Percentiles rank a stretch among this genome's conserved stretches.
These are phyloP conservation scores for Drosophila teissieri DNA, from an alignment of 1,140 invertebrate species.

Conservation along the genomic window DNA sequence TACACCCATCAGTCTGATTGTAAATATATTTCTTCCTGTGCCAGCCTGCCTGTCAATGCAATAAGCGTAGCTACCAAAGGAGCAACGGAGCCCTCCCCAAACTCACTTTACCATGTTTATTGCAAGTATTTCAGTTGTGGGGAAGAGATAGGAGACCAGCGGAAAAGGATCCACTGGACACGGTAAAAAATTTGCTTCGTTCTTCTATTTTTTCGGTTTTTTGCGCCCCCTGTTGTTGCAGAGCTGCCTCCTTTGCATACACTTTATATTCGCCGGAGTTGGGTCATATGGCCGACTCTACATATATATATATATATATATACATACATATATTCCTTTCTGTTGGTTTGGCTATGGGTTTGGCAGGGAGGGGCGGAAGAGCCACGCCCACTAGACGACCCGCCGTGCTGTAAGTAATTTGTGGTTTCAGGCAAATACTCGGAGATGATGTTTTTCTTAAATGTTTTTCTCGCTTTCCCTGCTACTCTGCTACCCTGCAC, in stretches of 20 bases:
- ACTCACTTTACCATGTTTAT: conserved; percentile 76
- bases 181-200: conserved; percentile 37
- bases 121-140: conserved; percentile 76
- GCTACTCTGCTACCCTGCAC: conserved; percentile 1
- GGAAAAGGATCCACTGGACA: conserved; percentile 51
- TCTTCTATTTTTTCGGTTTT: conserved; percentile 25
- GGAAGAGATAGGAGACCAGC: conserved; percentile 32
- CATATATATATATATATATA: conserved; percentile 21
- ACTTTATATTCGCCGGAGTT: conserved; percentile 47
- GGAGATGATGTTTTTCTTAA: conserved; percentile 82
- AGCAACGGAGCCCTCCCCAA: conserved; percentile 45
- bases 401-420: conserved; percentile 82
- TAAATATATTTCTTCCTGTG: conserved; percentile 5
- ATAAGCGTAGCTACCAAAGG: conserved; percentile 73
- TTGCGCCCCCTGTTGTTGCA: conserved; percentile 47
- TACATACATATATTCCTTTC: conserved; percentile 29
- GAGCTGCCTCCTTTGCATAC: conserved; percentile 68
- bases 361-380: neutral
- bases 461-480: conserved; percentile 74
- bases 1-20: neutral
- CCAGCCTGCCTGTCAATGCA: conserved; percentile 70
- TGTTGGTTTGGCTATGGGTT: conserved; percentile 19
- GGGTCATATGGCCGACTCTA: conserved; percentile 35
- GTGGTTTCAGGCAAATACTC: conserved; percentile 82
- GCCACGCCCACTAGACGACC: conserved; percentile 68